phyloP scores from a whole-genome alignment of 2,888 invertebrate species.

The Drepana falcataria region DNA sequence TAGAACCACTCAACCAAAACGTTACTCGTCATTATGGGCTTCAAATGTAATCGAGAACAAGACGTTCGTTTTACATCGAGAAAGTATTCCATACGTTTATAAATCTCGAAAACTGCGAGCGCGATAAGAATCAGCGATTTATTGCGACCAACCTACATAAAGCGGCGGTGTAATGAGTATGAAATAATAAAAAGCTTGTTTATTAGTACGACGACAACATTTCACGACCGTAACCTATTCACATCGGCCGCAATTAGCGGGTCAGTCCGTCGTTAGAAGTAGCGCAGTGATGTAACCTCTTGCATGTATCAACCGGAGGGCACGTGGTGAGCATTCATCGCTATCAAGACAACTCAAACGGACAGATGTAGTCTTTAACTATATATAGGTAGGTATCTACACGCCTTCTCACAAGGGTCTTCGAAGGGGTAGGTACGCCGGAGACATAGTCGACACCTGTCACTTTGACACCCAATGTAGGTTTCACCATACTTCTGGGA shows the following conservation, averaged over 20 bases:
- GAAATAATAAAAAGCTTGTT: conserved; percentile 33
- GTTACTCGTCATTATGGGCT: neutral
- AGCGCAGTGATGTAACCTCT: conserved; percentile 55
- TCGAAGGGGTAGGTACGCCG: no score
- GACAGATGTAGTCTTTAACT: no score
- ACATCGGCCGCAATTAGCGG: conserved; percentile 60
- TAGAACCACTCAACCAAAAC: no score
- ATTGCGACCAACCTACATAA: conserved; percentile 50
- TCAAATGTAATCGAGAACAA: neutral
- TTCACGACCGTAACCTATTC: conserved; percentile 59
- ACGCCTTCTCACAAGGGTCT: no score
- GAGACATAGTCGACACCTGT: no score
- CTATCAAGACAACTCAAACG: neutral
- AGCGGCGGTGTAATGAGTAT: conserved; percentile 41
- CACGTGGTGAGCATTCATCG: conserved; percentile 18
- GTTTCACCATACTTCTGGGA: no score
- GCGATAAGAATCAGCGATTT: conserved; percentile 42
- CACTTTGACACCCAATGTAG: no score
- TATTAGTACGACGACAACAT: conserved; percentile 44
- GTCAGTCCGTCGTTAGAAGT: conserved; percentile 59
- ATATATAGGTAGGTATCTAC: no score
- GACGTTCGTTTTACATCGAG: neutral
- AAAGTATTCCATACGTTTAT: conserved; percentile 35
- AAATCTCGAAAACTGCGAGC: conserved; percentile 34
- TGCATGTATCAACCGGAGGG: conserved; percentile 30